Conservation (phyloP, 2,113 vertebrate species). For the Phalacrocorax brasilianus region DNA sequence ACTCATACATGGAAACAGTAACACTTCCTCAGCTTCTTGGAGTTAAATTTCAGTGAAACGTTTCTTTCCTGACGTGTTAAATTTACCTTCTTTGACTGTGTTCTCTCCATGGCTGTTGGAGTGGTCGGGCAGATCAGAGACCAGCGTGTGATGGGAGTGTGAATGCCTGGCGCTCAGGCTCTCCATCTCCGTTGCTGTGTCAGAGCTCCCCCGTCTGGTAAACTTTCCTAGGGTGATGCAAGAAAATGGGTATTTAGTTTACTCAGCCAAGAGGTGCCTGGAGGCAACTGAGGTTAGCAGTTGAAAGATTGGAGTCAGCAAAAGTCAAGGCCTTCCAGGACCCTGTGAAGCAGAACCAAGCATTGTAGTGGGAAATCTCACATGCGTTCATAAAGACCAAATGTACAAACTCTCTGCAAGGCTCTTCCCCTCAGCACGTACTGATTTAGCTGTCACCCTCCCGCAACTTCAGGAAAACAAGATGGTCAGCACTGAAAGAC, state of each 20-base stretch:
- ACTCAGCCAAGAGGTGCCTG: background rate
- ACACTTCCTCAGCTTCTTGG: background rate
- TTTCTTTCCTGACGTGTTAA: background rate
- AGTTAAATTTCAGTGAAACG: background rate
- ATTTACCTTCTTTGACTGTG: constrained; percentile 87
- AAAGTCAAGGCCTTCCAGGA: background rate
- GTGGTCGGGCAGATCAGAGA: constrained; percentile 90
- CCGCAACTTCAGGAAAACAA: background rate
- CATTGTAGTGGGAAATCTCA: background rate
- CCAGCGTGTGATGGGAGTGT: constrained; percentile 91
- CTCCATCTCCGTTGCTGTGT: constrained; percentile 91
- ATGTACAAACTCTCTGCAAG: background rate
- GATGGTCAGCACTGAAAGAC: background rate
- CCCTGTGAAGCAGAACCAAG: background rate
- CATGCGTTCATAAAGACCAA: rapidly evolving
- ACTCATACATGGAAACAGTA: background rate
- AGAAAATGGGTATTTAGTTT: background rate
- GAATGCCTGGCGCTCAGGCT: constrained; percentile 90
- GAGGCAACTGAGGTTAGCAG: background rate
- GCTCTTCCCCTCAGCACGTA: background rate
- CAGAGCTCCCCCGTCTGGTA: constrained; percentile 91
- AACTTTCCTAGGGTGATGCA: constrained; percentile 82
- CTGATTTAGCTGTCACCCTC: background rate
- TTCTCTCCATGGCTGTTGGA: constrained; percentile 96
- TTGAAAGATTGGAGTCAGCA: rapidly evolving